Evolutionary conservation across 2,888 invertebrate genomes (phyloP).

Genomic region (Gastracanthus pulcherrimus): DNA sequence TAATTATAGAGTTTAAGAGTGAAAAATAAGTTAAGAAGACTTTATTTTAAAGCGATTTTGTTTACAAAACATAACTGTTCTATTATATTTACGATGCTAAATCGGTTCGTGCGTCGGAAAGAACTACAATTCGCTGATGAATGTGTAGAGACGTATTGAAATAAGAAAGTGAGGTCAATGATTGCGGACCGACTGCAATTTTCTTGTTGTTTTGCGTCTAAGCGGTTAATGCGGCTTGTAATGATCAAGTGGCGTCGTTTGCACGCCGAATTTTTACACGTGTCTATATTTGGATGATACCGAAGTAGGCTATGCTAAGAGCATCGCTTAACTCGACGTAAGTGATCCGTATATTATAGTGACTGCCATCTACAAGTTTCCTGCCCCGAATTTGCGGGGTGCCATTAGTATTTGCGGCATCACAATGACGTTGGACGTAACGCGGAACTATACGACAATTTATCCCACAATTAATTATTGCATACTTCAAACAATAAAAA

Average conservation of each 20-base stretch:
- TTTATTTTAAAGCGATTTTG: no score
- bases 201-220: slow-evolving; percentile 32
- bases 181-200: slow-evolving; percentile 8
- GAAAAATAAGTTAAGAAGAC: no score
- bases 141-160: no score
- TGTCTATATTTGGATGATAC: slow-evolving; percentile 36
- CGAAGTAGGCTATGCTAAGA: slow-evolving; percentile 46
- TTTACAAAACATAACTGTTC: no score
- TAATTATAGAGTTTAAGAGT: no score
- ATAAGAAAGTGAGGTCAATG: slow-evolving; percentile 29
- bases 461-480: background rate
- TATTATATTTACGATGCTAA: no score
- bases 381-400: slow-evolving; percentile 29
- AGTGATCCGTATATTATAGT: slow-evolving; percentile 35
- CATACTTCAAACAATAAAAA: no score
- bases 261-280: slow-evolving; percentile 3
- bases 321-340: slow-evolving; percentile 36
- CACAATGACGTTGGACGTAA: background rate
- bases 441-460: background rate
- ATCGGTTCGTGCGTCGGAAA: no score
- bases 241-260: slow-evolving; percentile 26
- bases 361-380: slow-evolving; percentile 14
- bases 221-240: background rate
- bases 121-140: no score
- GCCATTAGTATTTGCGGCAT: background rate